phyloP scores from a whole-genome alignment of 2,113 vertebrate species.

The Osmerus eperlanus region DNA sequence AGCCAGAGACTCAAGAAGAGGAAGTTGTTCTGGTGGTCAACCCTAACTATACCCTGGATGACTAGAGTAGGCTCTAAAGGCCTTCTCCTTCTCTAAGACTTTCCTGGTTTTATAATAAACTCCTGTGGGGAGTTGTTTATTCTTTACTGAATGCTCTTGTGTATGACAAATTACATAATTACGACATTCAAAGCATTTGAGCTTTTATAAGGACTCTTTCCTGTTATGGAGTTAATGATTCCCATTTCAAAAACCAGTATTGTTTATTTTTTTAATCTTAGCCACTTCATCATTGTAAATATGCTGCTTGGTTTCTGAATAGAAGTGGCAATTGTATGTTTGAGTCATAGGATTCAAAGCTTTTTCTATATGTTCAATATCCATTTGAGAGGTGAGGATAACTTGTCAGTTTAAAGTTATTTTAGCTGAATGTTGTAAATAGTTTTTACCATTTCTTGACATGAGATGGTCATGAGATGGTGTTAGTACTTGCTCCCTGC shows the following conservation, averaged over 20 bases:
- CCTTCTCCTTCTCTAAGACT: neutral
- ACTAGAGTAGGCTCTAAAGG: slow-evolving; percentile 61
- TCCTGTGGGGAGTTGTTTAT: neutral
- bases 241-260: slow-evolving; percentile 5
- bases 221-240: slow-evolving; percentile 28
- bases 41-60: slow-evolving; percentile 93
- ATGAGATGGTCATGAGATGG: too few relatives aligned
- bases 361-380: too few relatives aligned
- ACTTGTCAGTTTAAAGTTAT: too few relatives aligned
- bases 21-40: slow-evolving; percentile 92
- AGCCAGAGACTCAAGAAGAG: slow-evolving; percentile 68
- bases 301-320: slow-evolving; percentile 40
- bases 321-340: slow-evolving; percentile 21
- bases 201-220: slow-evolving; percentile 12
- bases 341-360: neutral
- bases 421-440: too few relatives aligned
- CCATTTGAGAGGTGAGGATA: too few relatives aligned
- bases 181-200: slow-evolving; percentile 19
- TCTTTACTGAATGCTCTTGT: slow-evolving; percentile 13
- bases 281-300: slow-evolving; percentile 62
- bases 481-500: too few relatives aligned
- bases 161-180: slow-evolving; percentile 18
- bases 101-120: slow-evolving; percentile 2
- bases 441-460: too few relatives aligned
- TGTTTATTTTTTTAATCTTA: slow-evolving; percentile 8